These are phyloP conservation scores for Cacoxenus indagator DNA, from an alignment of 2,888 invertebrate genomes.

Conservation along the genomic window DNA sequence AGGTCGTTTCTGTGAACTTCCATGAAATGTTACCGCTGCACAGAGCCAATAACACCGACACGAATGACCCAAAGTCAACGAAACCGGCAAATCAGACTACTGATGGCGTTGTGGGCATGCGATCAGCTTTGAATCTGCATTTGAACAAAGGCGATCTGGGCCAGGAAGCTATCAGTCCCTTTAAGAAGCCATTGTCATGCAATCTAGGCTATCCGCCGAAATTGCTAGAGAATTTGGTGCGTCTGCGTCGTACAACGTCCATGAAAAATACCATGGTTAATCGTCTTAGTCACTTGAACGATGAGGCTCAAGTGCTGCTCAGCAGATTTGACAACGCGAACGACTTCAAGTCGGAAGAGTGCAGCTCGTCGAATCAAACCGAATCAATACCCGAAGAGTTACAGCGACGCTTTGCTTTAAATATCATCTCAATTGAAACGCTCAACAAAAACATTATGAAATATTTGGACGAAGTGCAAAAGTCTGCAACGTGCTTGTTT, in stretches of 20 bases:
- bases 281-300: constrained; percentile 87
- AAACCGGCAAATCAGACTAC: constrained; percentile 74
- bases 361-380: constrained; percentile 20
- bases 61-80: constrained; percentile 64
- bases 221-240: constrained; percentile 87
- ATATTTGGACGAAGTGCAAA: constrained; percentile 87
- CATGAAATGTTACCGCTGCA: constrained; percentile 91
- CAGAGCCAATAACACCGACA: constrained; percentile 77
- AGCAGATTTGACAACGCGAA: constrained; percentile 51
- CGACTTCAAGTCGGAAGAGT: constrained; percentile 27
- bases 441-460: constrained; percentile 91
- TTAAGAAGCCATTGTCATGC: constrained; percentile 69
- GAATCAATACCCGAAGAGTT: constrained; percentile 81
- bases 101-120: constrained; percentile 58
- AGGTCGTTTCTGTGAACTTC: constrained; percentile 93
- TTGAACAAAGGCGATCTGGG: constrained; percentile 79
- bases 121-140: constrained; percentile 58
- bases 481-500: constrained; percentile 86
- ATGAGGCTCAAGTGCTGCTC: constrained; percentile 88
- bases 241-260: constrained; percentile 86
- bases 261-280: constrained; percentile 86
- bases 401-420: constrained; percentile 89
- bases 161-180: constrained; percentile 68
- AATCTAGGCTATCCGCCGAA: constrained; percentile 88
- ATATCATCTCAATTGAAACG: constrained; percentile 89